phyloP scores from a whole-genome alignment of 1,140 invertebrate species.

The Drosophila novamexicana region DNA sequence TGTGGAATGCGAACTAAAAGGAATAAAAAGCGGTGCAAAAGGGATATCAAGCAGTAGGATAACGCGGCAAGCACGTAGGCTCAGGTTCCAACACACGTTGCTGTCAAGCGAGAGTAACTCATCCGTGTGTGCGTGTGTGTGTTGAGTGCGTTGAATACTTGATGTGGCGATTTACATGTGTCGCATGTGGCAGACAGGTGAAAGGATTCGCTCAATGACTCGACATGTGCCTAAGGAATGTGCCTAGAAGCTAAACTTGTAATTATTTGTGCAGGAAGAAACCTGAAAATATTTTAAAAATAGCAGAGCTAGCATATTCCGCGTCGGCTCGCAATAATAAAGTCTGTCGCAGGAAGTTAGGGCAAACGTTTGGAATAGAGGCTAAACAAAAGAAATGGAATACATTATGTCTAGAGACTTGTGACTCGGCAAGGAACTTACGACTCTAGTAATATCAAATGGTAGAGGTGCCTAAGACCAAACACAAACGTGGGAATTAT shows the following conservation, averaged over 20 bases:
- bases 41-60: slow-evolving; percentile 20
- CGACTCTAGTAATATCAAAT: too few relatives aligned
- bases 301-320: too few relatives aligned
- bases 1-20: not conserved
- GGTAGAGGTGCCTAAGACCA: too few relatives aligned
- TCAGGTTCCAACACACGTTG: slow-evolving; percentile 14
- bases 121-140: slow-evolving; percentile 1
- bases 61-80: slow-evolving; percentile 34
- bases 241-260: not conserved
- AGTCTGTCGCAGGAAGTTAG: too few relatives aligned
- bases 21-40: slow-evolving; percentile 34
- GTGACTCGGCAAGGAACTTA: too few relatives aligned
- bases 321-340: too few relatives aligned
- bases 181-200: slow-evolving; percentile 42
- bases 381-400: too few relatives aligned
- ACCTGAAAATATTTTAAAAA: not conserved
- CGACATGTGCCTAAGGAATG: slow-evolving; percentile 13
- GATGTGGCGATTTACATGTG: slow-evolving; percentile 66
- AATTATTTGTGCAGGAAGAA: not conserved
- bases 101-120: not conserved
- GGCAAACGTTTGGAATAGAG: too few relatives aligned
- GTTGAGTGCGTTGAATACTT: slow-evolving; percentile 63
- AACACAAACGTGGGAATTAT: too few relatives aligned
- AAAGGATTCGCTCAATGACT: slow-evolving; percentile 26
- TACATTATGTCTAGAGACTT: too few relatives aligned